These are phyloP conservation scores for Incurvaria masculella DNA, from an alignment of 2,888 invertebrate genomes.

Conservation along the genomic window DNA sequence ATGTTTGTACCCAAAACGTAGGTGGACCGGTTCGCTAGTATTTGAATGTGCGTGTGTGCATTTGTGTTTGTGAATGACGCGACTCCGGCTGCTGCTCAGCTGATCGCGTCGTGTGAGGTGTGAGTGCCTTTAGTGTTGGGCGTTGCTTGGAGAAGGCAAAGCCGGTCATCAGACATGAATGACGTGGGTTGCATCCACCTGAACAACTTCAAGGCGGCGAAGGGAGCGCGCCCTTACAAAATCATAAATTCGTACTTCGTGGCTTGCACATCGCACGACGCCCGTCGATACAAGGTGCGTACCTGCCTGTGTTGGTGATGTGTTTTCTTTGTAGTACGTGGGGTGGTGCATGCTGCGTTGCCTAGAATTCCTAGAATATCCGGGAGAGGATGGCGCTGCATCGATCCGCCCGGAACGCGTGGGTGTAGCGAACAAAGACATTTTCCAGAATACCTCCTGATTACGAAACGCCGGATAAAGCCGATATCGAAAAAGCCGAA, in stretches of 20 bases:
- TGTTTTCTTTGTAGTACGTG: not conserved
- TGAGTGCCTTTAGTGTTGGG: not conserved
- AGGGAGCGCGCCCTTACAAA: conserved; percentile 70
- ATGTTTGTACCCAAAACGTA: too few relatives aligned
- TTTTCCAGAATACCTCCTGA: too few relatives aligned
- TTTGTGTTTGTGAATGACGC: too few relatives aligned
- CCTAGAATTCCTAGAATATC: not conserved
- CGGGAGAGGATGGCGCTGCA: not conserved
- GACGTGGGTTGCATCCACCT: conserved; percentile 76
- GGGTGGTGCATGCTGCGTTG: not conserved
- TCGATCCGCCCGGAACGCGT: not conserved
- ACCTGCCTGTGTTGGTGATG: not conserved
- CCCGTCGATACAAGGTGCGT: conserved; percentile 77
- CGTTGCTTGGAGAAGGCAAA: conserved; percentile 17
- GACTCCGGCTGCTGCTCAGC: not conserved
- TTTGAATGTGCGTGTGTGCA: too few relatives aligned
- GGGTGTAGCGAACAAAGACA: not conserved
- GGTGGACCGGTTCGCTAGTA: too few relatives aligned
- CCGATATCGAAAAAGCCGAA: too few relatives aligned
- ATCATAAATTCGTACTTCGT: conserved; percentile 86
- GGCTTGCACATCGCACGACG: conserved; percentile 74
- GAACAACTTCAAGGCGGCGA: conserved; percentile 72
- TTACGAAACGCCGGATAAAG: too few relatives aligned
- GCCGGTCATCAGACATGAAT: too few relatives aligned
- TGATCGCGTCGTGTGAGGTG: not conserved